Evolutionary conservation across 37 sponge, comb jelly and placozoan genomes (phyloP).

Genomic region (Corticium candelabrum): DNA sequence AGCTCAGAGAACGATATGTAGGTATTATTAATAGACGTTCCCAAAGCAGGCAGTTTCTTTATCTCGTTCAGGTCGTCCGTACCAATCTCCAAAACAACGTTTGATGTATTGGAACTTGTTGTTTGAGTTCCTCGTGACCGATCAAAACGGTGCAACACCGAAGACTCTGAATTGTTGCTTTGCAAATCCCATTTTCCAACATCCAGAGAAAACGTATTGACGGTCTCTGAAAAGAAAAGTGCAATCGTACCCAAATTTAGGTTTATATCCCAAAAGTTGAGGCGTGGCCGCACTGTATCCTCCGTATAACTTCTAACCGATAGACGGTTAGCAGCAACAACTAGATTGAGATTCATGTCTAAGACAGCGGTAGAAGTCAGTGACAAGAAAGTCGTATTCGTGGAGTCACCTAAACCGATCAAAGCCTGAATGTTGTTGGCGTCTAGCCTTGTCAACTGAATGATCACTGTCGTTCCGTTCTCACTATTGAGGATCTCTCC

Average conservation of each 20-base stretch:
- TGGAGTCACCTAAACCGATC: slow-evolving; percentile 31
- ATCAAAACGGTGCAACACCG: neutral
- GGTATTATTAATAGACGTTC: slow-evolving; percentile 33
- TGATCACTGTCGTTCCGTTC: slow-evolving; percentile 39
- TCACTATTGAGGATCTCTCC: slow-evolving; percentile 17
- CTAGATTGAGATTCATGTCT: slow-evolving; percentile 53
- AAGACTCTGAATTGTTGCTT: neutral
- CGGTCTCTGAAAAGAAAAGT: slow-evolving; percentile 68
- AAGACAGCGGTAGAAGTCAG: slow-evolving; percentile 21
- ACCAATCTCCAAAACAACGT: slow-evolving; percentile 37
- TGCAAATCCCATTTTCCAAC: neutral
- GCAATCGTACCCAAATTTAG: slow-evolving; percentile 36
- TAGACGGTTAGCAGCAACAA: slow-evolving; percentile 33
- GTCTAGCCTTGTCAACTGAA: slow-evolving; percentile 46
- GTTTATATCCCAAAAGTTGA: slow-evolving; percentile 60
- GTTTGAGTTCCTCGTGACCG: neutral
- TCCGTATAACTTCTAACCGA: slow-evolving; percentile 45
- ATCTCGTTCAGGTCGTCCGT: slow-evolving; percentile 65
- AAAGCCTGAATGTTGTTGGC: slow-evolving; percentile 57
- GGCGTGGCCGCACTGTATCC: slow-evolving; percentile 53
- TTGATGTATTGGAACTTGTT: neutral
- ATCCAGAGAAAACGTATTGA: slow-evolving; percentile 19
- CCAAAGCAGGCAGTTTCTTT: slow-evolving; percentile 37
- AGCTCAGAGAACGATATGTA: slow-evolving; percentile 30
- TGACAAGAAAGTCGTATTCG: slow-evolving; percentile 53